Base-by-base conservation (phyloP, 2,797 vertebrate genomes). In the Hoplostethus atlanticus region DNA sequence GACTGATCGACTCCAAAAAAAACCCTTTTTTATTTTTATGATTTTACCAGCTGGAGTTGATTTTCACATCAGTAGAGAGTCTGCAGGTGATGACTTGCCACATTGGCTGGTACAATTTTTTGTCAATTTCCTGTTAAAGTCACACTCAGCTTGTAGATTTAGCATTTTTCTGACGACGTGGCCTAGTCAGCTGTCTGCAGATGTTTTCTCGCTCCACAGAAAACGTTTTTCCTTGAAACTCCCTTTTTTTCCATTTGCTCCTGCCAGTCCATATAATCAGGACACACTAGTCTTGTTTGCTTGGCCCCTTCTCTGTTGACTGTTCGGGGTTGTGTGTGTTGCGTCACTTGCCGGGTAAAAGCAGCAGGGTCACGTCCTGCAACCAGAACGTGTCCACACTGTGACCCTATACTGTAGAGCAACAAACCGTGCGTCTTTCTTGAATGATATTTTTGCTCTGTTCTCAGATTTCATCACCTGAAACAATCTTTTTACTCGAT, bases 271-370 rank as follows among this genome's bases (percentile, higher is more conserved):
- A 21, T 65, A 34, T 70, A 46, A 42, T 62, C 30, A 21, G 36
- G 48, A 51, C 38, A 44, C 28, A 28, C 30, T n/a, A 6, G 21
- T 66, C 17, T 44, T 84, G 57, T 80, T 79, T 68, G 73, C 72
- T 55, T 52, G 71, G 79, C 38, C 31, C 2, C 2, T 4, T 48
- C 47, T 71, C 17, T 87, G 79, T 92, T 91, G 86, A 68, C 80
- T 46, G 31, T 58, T 21, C 21, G 21, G 69, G 64, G 69, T 61
- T 25, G 57, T 0, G 21, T 67, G 58, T 78, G 7, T 74, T 84
- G 83, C 65, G n/a, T 88, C 79, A 91, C 42, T 58, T 79, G 40
- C 67, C 31, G 80, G 71, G 74, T 71, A 76, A 86, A 80, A 69
- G 36, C 62, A 69, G 42, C 21, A 60, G 38, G 44, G 63, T 74